Evolutionary conservation across 2,113 vertebrate genomes (phyloP), one percentile per base, ranked within the genome.

Genomic region (Canis aureus): DNA sequence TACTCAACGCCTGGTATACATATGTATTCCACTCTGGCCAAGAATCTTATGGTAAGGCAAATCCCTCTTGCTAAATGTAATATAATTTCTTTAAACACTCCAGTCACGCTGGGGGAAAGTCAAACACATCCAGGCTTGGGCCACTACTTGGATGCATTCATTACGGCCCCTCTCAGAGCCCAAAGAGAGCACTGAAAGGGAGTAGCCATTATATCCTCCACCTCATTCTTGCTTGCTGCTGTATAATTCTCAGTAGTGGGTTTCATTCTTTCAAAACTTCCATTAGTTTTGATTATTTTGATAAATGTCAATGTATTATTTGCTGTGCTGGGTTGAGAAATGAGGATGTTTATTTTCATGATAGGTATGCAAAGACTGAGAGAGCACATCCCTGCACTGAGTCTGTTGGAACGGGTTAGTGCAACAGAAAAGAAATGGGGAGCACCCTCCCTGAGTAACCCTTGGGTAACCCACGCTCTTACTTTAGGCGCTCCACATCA

Each of bases 281-380:
- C 43, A 43, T 20, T 62, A 64, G 11, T 90, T 94, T 64, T 66
- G 32, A 64, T 89, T 88, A 53, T 89, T 95, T 89, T 69, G 23
- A 62, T 62, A 97, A 94, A 91, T 78, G 53, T 74, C 71, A 85
- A 20, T 22, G 53, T 82, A 76, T 69, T 74, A 89, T 76, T 57
- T 96, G 88, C n/a, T 25, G n/a, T 32, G 3, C 66, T 17, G 62
- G 84, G 35, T 89, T 81, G 29, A 73, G 59, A 95, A 96, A 87
- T 53, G 38, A 92, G 73, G 38, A 20, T 64, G 51, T 43, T 84
- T 79, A 32, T 86, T 93, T 91, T 66, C 59, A 76, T 1, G 6
- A 29, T 51, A 87, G 66, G 60, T 93, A 76, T 20, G 32, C 67
- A 67, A 69, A 97, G 90, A 59, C 22, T 3, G 60, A 85, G n/a